phyloP scores from a whole-genome alignment of 1,140 invertebrate species.

The Holotrichia oblita region DNA sequence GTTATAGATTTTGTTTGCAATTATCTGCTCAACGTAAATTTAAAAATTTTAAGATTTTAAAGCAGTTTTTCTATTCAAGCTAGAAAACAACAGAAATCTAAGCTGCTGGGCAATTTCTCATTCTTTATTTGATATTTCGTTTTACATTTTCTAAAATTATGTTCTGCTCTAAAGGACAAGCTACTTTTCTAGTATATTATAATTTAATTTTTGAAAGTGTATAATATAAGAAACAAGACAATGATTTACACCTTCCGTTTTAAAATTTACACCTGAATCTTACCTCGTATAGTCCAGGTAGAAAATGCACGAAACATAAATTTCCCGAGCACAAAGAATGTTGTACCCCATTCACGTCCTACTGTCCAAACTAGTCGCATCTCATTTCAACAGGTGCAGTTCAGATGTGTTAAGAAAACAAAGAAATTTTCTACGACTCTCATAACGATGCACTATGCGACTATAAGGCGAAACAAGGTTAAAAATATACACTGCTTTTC shows the following conservation, averaged over 20 bases:
- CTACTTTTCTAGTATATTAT: too few relatives aligned
- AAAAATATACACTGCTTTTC: slow-evolving; percentile 12
- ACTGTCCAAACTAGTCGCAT: slow-evolving; percentile 21
- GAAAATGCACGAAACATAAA: neutral
- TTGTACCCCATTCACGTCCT: neutral
- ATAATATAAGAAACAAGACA: too few relatives aligned
- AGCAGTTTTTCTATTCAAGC: too few relatives aligned
- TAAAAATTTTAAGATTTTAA: too few relatives aligned
- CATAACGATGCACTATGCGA: neutral
- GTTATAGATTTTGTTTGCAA: too few relatives aligned
- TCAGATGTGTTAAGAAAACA: slow-evolving; percentile 23
- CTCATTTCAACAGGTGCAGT: slow-evolving; percentile 32
- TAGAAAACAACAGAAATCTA: too few relatives aligned
- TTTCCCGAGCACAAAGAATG: neutral
- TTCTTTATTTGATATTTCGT: too few relatives aligned
- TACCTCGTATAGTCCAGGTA: neutral
- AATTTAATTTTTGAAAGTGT: too few relatives aligned
- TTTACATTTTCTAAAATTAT: too few relatives aligned
- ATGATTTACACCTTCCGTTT: neutral
- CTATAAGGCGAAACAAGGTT: neutral
- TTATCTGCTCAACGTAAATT: too few relatives aligned
- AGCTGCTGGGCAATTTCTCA: too few relatives aligned
- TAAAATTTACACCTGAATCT: slow-evolving; percentile 24
- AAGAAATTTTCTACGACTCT: slow-evolving; percentile 19
- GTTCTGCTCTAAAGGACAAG: too few relatives aligned